phyloP scores from a whole-genome alignment of 2,888 invertebrate species.

The Prostheceraeus crozeri region DNA sequence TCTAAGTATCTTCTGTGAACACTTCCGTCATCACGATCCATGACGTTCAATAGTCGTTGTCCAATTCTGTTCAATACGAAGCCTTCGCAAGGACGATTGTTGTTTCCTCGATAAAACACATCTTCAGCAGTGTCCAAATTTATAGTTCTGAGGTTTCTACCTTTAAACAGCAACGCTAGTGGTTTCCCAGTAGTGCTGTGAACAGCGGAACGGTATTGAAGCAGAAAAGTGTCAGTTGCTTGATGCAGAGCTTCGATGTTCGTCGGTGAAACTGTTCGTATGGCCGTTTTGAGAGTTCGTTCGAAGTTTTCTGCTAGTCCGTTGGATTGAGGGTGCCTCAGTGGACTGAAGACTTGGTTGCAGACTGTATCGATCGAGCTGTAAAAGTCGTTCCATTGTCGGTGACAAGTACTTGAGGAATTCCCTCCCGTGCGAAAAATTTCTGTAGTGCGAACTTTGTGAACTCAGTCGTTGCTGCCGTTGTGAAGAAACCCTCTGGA shows the following conservation, averaged over 20 bases:
- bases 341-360: neutral
- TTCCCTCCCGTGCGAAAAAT: conserved; percentile 12
- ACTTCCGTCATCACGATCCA: no score
- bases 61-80: no score
- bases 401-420: neutral
- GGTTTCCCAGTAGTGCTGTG: neutral
- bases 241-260: neutral
- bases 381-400: conserved; percentile 9
- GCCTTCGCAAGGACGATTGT: no score
- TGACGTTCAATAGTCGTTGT: no score
- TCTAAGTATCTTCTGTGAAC: no score
- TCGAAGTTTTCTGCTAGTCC: conserved; percentile 12
- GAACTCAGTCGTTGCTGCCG: neutral
- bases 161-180: neutral
- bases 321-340: conserved; percentile 4
- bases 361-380: neutral
- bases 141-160: no score
- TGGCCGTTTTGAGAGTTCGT: neutral
- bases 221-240: neutral
- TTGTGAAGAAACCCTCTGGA: conserved; percentile 18
- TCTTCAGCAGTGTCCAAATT: no score
- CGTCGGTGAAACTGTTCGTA: neutral
- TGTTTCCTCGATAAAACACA: no score
- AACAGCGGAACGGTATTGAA: conserved; percentile 7
- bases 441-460: conserved; percentile 2